A percentile compares a stretch with the other conserved stretches of the same genome.
Conservation (phyloP, 2,888 invertebrate genomes). For the Acleris cristana region DNA sequence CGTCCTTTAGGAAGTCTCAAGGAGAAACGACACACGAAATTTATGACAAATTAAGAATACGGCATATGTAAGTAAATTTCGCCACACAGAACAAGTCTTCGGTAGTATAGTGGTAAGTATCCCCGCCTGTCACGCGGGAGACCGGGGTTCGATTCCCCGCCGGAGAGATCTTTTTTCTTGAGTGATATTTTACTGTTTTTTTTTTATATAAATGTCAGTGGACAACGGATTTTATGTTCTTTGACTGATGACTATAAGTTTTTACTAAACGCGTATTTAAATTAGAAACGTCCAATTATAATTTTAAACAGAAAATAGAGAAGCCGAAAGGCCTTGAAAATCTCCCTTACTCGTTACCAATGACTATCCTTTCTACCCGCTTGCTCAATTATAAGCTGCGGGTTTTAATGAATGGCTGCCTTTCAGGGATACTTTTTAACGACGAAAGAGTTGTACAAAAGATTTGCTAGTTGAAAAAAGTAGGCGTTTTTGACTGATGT, state of each 20-base stretch:
- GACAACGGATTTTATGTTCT: too few species aligned
- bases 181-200: not conserved
- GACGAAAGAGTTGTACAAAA: too few species aligned
- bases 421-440: not conserved
- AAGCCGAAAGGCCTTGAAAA: too few species aligned
- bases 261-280: too few species aligned
- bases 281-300: too few species aligned
- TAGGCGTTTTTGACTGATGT: not conserved
- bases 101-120: conserved; percentile 85
- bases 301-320: too few species aligned
- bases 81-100: conserved; percentile 55
- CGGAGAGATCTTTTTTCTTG: conserved; percentile 62
- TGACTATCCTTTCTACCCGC: not conserved
- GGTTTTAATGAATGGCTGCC: too few species aligned
- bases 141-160: conserved; percentile 85
- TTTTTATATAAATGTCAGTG: not conserved
- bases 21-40: not conserved
- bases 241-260: too few species aligned
- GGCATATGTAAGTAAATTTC: not conserved
- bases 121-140: conserved; percentile 85
- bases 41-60: not conserved
- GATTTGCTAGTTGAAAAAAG: not conserved
- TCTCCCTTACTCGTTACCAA: too few species aligned
- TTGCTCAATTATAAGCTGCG: not conserved
- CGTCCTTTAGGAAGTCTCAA: not conserved